Evolutionary conservation across 2,797 vertebrate genomes (phyloP).

Genomic region (Vipera latastei): DNA sequence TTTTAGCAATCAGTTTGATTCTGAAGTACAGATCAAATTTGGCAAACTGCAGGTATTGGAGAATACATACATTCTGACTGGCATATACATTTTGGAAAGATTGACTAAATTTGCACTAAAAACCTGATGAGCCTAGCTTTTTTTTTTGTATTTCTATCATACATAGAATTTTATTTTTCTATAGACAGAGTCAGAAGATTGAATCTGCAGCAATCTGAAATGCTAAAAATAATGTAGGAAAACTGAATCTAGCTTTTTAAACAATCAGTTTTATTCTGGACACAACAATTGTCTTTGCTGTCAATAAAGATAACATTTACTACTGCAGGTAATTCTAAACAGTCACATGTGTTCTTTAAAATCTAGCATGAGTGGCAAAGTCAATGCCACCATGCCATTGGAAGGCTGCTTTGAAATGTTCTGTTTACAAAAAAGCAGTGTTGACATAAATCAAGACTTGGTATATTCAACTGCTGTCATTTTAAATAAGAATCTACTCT

Average conservation of each 20-base stretch:
- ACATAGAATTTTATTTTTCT: background rate
- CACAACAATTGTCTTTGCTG: constrained; percentile 61
- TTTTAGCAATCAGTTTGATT: background rate
- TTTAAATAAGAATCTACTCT: background rate
- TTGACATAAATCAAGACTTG: background rate
- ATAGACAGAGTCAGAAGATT: background rate
- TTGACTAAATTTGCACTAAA: background rate
- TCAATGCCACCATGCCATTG: constrained; percentile 47
- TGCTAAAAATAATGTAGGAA: constrained; percentile 20
- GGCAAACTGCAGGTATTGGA: background rate
- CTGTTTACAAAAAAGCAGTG: background rate
- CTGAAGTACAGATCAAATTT: background rate
- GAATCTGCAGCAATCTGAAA: constrained; percentile 2
- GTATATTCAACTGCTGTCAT: background rate
- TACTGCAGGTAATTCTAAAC: constrained; percentile 51
- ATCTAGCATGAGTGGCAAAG: constrained; percentile 39
- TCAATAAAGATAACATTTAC: constrained; percentile 56
- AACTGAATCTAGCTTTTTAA: constrained; percentile 50
- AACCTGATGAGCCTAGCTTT: background rate
- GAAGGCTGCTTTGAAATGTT: constrained; percentile 23
- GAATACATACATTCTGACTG: background rate
- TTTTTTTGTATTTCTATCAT: background rate
- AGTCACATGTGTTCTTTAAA: constrained; percentile 57
- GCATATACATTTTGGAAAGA: background rate
- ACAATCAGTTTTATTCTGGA: constrained; percentile 47